Percentiles rank a stretch among this genome's conserved stretches.
Conservation (phyloP, 2,888 invertebrate species). For the Caenorhabditis uteleia region DNA sequence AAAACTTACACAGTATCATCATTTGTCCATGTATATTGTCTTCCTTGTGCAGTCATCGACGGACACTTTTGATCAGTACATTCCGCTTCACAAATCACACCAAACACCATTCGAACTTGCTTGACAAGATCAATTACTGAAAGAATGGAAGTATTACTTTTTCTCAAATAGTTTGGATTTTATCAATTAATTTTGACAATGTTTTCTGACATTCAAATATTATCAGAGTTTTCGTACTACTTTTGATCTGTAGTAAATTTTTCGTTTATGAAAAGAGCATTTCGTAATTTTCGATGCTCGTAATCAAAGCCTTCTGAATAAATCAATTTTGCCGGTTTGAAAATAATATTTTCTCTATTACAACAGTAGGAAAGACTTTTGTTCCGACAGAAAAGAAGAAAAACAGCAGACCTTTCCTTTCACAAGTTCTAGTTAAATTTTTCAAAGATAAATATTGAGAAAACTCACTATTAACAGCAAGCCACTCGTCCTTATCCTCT, state of each 20-base stretch:
- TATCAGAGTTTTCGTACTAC: neutral
- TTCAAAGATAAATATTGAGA: neutral
- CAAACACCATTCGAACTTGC: constrained; percentile 99
- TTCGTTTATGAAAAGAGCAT: neutral
- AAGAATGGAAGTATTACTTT: constrained; percentile 10
- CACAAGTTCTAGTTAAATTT: no score
- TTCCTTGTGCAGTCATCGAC: constrained; percentile 91
- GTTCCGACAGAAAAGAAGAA: no score
- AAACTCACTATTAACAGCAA: constrained; percentile 95
- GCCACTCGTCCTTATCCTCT: constrained; percentile 99
- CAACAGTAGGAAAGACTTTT: no score
- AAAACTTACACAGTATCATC: constrained; percentile 81
- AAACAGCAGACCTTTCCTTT: no score
- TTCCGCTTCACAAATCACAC: constrained; percentile 87
- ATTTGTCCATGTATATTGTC: constrained; percentile 99
- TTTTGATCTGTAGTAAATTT: neutral
- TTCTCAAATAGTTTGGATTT: constrained; percentile 1
- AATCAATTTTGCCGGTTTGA: no score
- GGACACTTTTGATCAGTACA: constrained; percentile 89
- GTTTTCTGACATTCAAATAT: neutral
- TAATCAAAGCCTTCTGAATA: neutral
- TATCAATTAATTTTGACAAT: neutral
- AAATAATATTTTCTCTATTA: no score
- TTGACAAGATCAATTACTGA: constrained; percentile 39
- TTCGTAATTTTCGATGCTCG: neutral